These are phyloP conservation scores for Celastrina argiolus DNA, from an alignment of 2,888 invertebrate genomes.

Conservation along the genomic window DNA sequence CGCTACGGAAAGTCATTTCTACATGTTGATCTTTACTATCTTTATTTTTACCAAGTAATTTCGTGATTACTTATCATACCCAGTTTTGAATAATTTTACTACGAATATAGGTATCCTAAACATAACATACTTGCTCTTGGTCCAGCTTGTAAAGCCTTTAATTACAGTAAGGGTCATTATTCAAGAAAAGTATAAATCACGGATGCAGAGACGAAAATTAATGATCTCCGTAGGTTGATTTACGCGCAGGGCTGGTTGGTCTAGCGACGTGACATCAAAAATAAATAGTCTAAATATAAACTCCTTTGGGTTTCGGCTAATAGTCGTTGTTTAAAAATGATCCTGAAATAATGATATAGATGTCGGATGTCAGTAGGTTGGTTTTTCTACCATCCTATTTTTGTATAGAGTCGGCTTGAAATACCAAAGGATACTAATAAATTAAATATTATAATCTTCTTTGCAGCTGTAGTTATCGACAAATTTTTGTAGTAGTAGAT, in stretches of 20 bases:
- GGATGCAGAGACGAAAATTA: conserved; percentile 4
- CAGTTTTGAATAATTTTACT: no score
- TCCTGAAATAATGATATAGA: conserved; percentile 7
- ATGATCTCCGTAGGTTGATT: conserved; percentile 13
- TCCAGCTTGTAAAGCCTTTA: background rate
- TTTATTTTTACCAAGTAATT: no score
- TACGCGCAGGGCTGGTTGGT: conserved; percentile 13
- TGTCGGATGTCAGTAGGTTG: background rate
- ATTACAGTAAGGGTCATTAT: background rate
- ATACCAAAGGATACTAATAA: no score
- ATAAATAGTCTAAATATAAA: conserved; percentile 15
- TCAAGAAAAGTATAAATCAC: background rate
- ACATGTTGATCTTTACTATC: no score
- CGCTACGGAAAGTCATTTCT: no score
- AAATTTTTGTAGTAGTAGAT: no score
- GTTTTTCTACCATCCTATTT: background rate
- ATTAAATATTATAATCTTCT: no score
- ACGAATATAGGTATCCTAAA: no score
- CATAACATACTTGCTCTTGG: no score
- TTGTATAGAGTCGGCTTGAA: background rate
- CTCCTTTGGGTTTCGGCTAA: background rate
- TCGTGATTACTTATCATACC: no score
- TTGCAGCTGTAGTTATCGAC: no score
- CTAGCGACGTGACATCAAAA: conserved; percentile 10
- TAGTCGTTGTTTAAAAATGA: background rate